Conservation (phyloP, 1,140 invertebrate species). For the Neodiprion lecontei region DNA sequence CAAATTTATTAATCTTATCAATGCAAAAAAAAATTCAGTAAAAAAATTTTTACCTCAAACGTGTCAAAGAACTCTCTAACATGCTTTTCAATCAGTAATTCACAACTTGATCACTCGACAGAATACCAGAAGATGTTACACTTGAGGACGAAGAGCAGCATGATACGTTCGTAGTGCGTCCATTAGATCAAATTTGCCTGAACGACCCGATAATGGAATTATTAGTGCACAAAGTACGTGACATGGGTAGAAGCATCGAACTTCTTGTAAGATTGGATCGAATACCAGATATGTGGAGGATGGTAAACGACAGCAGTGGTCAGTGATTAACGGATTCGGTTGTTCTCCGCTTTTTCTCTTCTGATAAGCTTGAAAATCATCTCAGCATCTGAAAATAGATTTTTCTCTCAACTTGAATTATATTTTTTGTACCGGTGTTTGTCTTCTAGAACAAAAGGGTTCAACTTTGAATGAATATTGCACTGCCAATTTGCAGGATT, state of each 20-base stretch:
- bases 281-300: constrained; percentile 53
- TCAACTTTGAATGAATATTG: constrained; percentile 5
- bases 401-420: background rate
- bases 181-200: constrained; percentile 37
- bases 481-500: constrained; percentile 4
- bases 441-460: background rate
- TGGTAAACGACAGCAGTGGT: constrained; percentile 31
- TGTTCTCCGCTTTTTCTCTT: background rate
- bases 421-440: background rate
- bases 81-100: too few species aligned
- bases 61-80: too few species aligned
- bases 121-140: background rate
- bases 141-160: constrained; percentile 8
- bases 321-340: constrained; percentile 27
- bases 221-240: constrained; percentile 49
- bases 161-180: constrained; percentile 45
- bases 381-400: background rate
- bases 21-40: too few species aligned
- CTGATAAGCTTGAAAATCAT: background rate
- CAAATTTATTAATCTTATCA: too few species aligned
- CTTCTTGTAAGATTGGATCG: constrained; percentile 54
- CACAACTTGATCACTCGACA: too few species aligned
- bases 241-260: constrained; percentile 56
- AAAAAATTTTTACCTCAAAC: too few species aligned
- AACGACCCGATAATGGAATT: constrained; percentile 54